Percentiles rank a stretch among this genome's conserved stretches.
Conservation (phyloP, 2,888 invertebrate genomes). For the Parelbella ahira region DNA sequence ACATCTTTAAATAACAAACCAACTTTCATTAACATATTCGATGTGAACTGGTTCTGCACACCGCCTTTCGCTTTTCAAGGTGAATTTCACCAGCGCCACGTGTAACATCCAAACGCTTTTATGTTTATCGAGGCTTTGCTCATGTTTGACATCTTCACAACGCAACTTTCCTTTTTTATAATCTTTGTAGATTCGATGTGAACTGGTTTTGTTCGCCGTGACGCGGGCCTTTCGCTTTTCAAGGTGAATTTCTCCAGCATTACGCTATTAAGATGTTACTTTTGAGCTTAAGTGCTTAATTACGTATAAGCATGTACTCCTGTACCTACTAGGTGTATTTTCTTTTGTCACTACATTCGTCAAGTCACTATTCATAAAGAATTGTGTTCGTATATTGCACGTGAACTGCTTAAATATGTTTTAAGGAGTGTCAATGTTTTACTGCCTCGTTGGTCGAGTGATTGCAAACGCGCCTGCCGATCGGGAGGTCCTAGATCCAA, state of each 20-base stretch:
- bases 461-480: no score
- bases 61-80: slow-evolving; percentile 76
- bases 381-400: no score
- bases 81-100: slow-evolving; percentile 38
- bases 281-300: no score
- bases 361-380: no score
- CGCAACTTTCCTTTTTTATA: slow-evolving; percentile 22
- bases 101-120: background rate
- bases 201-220: slow-evolving; percentile 38
- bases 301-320: no score
- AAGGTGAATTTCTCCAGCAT: slow-evolving; percentile 41
- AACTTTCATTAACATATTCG: slow-evolving; percentile 7
- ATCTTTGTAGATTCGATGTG: slow-evolving; percentile 22
- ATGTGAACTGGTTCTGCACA: slow-evolving; percentile 30
- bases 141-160: background rate
- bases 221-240: slow-evolving; percentile 72
- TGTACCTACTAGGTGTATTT: no score
- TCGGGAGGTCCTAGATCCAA: no score
- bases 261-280: slow-evolving; percentile 28
- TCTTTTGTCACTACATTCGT: no score
- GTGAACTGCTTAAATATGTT: no score
- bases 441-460: no score
- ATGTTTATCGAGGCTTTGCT: background rate
- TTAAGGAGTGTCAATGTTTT: no score
- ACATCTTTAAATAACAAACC: no score